Base-by-base conservation (phyloP, 2,797 vertebrate genomes). In the Orientallactaga sibirica region DNA sequence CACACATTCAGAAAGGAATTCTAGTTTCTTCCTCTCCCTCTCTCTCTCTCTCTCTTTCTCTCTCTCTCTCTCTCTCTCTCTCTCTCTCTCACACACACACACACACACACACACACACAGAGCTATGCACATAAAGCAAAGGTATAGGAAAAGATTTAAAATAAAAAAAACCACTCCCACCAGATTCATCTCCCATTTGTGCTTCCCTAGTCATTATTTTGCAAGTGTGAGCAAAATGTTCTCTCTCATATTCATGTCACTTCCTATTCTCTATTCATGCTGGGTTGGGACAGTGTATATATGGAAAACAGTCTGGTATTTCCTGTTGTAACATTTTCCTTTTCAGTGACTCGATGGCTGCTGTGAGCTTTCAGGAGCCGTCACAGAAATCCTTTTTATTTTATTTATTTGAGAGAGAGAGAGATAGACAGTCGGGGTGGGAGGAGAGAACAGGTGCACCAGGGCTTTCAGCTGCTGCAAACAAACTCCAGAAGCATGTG, bases 361-460 rank as follows among this genome's bases (percentile, higher is more conserved):
- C 84, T 86, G 27, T 94, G 84, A 88, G 88, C 66, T 92, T 82
- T n/a, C 71, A 75, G 67, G 68, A 96, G 52, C 66, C 85, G 71
- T 90, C 83, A 29, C 7, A 37, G 73, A 92, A 95, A 96, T 94
- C 95, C 83, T 97, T 88, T 94, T 96, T 96, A 58, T 48, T 48
- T 48, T 8, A 48, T 48, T 48, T 48, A 48, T 48, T 48, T 48
- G 55, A 58, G 55, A 58, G 55, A 16, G 12, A 16, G 16, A 58
- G 55, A 58, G 55, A 58, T 11, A 58, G 55, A 58, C 7, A 52
- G 52, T 4, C 5, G 52, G 52, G 52, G 11, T 7, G 52, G 55
- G 11, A 14, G 11, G 16, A 58, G 55, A 58, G 55, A 58, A 58
- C 16, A 16, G 11, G 55, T 16, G 16, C 3, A 0, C 55, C 55